Conservation (phyloP, 2,888 invertebrate genomes). For the Osmoderma eremita region DNA sequence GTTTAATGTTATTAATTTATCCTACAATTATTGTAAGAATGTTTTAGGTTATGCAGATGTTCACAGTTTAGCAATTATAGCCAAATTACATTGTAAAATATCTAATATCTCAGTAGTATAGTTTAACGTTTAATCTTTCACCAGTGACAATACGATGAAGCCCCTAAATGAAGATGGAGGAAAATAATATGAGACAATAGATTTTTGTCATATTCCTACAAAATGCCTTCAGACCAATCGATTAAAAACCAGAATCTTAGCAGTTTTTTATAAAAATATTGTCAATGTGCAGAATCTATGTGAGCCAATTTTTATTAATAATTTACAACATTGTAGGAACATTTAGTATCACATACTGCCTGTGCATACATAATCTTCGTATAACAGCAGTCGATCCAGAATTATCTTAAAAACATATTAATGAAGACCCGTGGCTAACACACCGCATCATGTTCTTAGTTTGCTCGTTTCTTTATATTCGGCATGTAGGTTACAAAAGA, state of each 20-base stretch:
- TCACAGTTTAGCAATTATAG: neutral
- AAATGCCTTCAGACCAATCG: neutral
- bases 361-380: no score
- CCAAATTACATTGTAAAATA: neutral
- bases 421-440: no score
- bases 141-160: neutral
- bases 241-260: neutral
- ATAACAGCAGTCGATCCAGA: no score
- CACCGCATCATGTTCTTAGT: no score
- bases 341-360: no score
- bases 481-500: no score
- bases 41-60: slow-evolving; percentile 38
- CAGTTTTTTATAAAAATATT: no score
- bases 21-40: slow-evolving; percentile 19
- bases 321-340: no score
- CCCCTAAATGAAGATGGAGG: neutral
- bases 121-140: neutral
- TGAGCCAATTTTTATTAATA: no score
- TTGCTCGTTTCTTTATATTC: no score
- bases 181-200: slow-evolving; percentile 7
- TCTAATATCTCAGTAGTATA: neutral
- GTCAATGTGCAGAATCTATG: no score
- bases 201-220: slow-evolving; percentile 9
- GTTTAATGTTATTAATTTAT: slow-evolving; percentile 29
- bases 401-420: no score